A percentile compares a stretch with the other conserved stretches of the same genome.
Evolutionary conservation across 1,140 invertebrate species (phyloP).

Genomic region (Papilio dardanus): DNA sequence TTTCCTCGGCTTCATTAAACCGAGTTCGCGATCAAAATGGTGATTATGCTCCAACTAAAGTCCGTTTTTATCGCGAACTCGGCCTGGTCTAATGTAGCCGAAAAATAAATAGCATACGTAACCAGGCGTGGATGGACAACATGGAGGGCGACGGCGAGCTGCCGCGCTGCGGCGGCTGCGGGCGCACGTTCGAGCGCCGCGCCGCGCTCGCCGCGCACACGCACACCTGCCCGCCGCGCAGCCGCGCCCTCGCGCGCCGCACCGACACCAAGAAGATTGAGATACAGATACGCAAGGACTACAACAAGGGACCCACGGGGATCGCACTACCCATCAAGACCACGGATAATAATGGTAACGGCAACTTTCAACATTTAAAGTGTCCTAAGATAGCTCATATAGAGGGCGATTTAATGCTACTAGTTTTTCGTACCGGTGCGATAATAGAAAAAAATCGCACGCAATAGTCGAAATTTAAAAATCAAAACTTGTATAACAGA

Average conservation of each 20-base stretch:
- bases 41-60: too few relatives aligned
- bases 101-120: neutral
- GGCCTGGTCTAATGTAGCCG: too few relatives aligned
- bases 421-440: too few relatives aligned
- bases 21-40: too few relatives aligned
- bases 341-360: conserved; percentile 47
- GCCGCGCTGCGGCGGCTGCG: conserved; percentile 86
- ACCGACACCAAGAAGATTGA: conserved; percentile 59
- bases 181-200: conserved; percentile 86
- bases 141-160: conserved; percentile 83
- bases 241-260: conserved; percentile 52
- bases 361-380: too few relatives aligned
- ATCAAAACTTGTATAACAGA: too few relatives aligned
- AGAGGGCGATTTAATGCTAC: too few relatives aligned
- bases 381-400: too few relatives aligned
- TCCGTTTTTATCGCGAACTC: too few relatives aligned
- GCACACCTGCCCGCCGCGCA: conserved; percentile 81
- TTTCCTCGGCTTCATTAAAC: too few relatives aligned
- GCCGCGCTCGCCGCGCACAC: conserved; percentile 86
- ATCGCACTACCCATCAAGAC: conserved; percentile 40
- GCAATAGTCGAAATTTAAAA: too few relatives aligned
- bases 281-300: conserved; percentile 74
- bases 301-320: conserved; percentile 57
- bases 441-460: too few relatives aligned
- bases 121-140: conserved; percentile 84